Conservation (phyloP, 2,888 invertebrate species). For the Drosophila fulvimacula region DNA sequence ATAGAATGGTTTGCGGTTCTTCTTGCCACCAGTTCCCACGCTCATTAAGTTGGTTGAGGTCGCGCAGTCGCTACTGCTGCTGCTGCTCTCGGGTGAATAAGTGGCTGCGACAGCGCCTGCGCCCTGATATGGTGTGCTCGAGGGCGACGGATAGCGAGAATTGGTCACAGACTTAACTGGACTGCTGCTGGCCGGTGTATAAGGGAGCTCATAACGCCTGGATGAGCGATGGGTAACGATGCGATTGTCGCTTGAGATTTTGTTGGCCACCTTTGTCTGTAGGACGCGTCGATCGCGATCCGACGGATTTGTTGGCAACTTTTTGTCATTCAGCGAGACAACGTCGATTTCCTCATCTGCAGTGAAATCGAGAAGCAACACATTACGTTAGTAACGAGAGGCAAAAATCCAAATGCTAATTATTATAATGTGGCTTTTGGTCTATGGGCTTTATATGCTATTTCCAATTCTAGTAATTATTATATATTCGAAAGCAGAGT, state of each 20-base stretch:
- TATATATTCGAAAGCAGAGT: no score
- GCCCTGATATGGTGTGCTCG: conserved; percentile 77
- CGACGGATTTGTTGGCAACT: conserved; percentile 89
- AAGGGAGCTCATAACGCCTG: conserved; percentile 73
- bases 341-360: conserved; percentile 92
- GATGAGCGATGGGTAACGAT: conserved; percentile 67
- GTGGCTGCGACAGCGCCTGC: conserved; percentile 18
- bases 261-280: conserved; percentile 87
- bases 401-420: no score
- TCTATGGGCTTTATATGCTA: no score
- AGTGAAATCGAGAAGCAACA: conserved; percentile 29
- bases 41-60: background rate
- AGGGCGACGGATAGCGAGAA: conserved; percentile 82
- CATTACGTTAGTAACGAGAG: background rate
- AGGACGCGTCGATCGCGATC: conserved; percentile 88
- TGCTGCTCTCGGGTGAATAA: conserved; percentile 76
- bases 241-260: conserved; percentile 83
- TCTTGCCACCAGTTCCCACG: background rate
- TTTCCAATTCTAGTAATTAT: no score
- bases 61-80: conserved; percentile 26
- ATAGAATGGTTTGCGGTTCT: conserved; percentile 41
- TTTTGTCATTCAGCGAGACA: conserved; percentile 88
- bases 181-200: conserved; percentile 82
- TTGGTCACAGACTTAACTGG: conserved; percentile 81
- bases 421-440: no score